Base-by-base conservation (phyloP, 1,140 invertebrate species). In the Aphis craccivora region DNA sequence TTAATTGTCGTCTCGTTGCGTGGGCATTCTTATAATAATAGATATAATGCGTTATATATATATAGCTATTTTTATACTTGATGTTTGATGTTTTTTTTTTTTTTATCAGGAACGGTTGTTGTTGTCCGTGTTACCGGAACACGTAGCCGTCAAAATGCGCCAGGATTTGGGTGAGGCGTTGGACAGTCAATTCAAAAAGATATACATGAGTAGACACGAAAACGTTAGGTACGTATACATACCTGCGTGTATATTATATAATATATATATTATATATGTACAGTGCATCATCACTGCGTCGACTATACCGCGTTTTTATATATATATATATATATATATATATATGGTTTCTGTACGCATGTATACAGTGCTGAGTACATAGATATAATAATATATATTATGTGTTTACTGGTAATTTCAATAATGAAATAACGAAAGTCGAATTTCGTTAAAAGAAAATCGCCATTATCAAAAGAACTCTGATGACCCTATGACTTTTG, bases 141-240 rank as follows among this genome's bases (percentile, higher is more conserved):
- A 99, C 95, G 98, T 99, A 86, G 98, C 98, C 1, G 97, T 98
- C 37, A 98, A 98, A 95, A 99, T 99, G 98, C 96, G 98, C 11
- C 97, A 98, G 95, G 98, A 99, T 95, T 95, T 99, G 93, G 98
- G 98, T 25, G 97, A 97, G 35, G 97, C 97, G 8, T 97, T 97
- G 93, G 98, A 98, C 93, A 97, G 97, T 9, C 98, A 99, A 95
- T 99, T 99, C 95, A 98, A 99, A 95, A 99, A 99, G 95, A 99
- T 99, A 94, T 99, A 99, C 95, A 99, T 99, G 98, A 98, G 98
- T 94, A 96, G 98, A 35, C 98, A 99, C 95, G 98, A 99, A 95
- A 99, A 99, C 95, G 98, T 99, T 94, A 99, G 98, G 97, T 98
- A 96, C 95, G 95, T 94, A 23, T 60, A n/a, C n/a, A 30, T 55